Conservation (phyloP, 2,888 invertebrate species). For the Luperina testacea region DNA sequence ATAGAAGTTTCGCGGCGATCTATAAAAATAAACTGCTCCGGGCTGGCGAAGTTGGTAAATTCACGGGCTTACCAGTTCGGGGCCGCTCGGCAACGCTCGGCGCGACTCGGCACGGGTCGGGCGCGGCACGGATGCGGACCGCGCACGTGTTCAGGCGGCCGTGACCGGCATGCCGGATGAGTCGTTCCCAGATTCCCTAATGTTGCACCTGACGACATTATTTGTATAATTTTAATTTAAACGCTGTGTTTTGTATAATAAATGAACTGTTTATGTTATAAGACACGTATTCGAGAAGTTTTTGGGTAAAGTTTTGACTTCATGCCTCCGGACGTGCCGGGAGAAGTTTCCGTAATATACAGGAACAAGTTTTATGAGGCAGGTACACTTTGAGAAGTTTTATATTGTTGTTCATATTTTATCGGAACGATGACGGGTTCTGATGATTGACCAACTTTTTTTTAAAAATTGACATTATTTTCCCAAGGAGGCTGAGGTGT, state of each 20-base stretch:
- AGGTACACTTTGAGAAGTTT: conserved; percentile 11
- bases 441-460: no score
- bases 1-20: conserved; percentile 68
- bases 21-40: conserved; percentile 70
- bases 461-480: background rate
- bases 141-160: conserved; percentile 37
- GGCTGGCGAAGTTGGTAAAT: conserved; percentile 59
- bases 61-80: conserved; percentile 51
- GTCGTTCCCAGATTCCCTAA: conserved; percentile 42
- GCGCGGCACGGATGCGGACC: conserved; percentile 48
- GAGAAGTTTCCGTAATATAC: conserved; percentile 18
- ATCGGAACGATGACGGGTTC: background rate
- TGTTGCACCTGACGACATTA: conserved; percentile 63
- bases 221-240: conserved; percentile 58
- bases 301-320: conserved; percentile 38
- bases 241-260: conserved; percentile 41
- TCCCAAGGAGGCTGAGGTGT: background rate
- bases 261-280: conserved; percentile 51
- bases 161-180: conserved; percentile 60
- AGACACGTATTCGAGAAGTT: conserved; percentile 42
- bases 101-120: conserved; percentile 37
- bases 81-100: conserved; percentile 24
- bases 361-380: conserved; percentile 28
- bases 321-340: conserved; percentile 9
- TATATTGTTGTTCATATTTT: background rate